Base-by-base conservation (phyloP, 2,113 vertebrate species). In the Copsychus sechellarum region DNA sequence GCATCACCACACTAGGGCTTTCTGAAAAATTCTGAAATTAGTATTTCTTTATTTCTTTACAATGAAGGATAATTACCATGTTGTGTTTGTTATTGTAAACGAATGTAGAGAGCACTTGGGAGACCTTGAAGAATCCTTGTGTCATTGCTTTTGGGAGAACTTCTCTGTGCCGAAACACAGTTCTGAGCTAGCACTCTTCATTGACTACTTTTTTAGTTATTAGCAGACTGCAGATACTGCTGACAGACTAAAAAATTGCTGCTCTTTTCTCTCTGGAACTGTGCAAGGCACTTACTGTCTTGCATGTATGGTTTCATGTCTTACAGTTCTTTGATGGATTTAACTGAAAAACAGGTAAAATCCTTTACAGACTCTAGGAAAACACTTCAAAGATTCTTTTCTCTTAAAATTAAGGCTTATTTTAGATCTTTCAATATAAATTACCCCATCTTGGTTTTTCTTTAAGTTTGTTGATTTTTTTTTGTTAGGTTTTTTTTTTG, bases 401-500 rank as follows among this genome's bases (percentile, higher is more conserved):
- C 13, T 61, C 18, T 38, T 76, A 85, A 88, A 85, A 85, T 29
- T 53, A 81, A 81, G 18, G 29, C 9, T 78, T 60, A n/a, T 81
- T 91, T 90, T 62, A 79, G 8, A 23, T 84, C 21, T 94, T 82
- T 67, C 24, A 50, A 18, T 93, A 17, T 22, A 61, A 76, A 62
- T 54, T 2, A 31, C 12, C 57, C 17, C 20, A 58, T 67, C 14
- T 80, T 1, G 0, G 6, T 23, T 70, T 84, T 47, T 43, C 1
- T 8, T 3, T 11, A 11, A 11, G 54, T 38, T 0, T 25, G 8
- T 64, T 0, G 12, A 10, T 47, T 51, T 33, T 33, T 31, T 38
- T 36, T 66, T 47, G 47, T 34, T 0, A 8, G 12, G 56, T 0
- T 9, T 53, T 76, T 25, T 50, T 57, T 1, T 45, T 14, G 5